These are phyloP conservation scores for Gopherus flavomarginatus DNA, from an alignment of 2,113 vertebrate species.

Conservation along the genomic window DNA sequence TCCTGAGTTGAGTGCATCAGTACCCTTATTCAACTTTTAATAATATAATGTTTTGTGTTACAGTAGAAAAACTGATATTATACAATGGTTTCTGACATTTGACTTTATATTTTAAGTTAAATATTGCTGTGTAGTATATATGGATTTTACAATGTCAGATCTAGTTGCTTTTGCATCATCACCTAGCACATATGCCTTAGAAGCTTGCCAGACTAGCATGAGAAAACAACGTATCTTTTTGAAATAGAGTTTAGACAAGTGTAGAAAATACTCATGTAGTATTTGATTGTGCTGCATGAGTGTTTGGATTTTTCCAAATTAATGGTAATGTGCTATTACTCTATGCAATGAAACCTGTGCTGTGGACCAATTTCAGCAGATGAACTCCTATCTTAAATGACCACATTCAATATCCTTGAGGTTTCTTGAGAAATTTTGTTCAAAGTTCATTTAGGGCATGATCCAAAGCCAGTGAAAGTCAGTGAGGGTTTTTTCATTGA, in stretches of 20 bases:
- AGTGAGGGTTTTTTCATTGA: not conserved
- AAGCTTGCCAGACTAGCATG: slow-evolving; percentile 69
- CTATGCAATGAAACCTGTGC: not conserved
- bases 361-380: not conserved
- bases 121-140: slow-evolving; percentile 31
- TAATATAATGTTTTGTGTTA: not conserved
- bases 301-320: not conserved
- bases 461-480: not conserved
- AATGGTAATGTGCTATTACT: not conserved
- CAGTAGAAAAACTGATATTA: slow-evolving; percentile 27
- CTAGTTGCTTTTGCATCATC: slow-evolving; percentile 54
- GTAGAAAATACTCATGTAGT: not conserved
- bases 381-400: not conserved
- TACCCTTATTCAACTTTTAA: slow-evolving; percentile 11
- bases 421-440: not conserved
- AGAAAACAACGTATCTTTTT: slow-evolving; percentile 40
- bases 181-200: slow-evolving; percentile 74
- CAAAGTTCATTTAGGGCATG: not conserved
- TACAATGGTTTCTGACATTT: slow-evolving; percentile 10
- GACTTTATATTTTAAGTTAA: slow-evolving; percentile 28
- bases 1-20: not conserved
- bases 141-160: slow-evolving; percentile 40
- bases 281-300: not conserved
- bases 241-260: slow-evolving; percentile 69
- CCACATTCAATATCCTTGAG: not conserved